These are phyloP conservation scores for Geodia barretti DNA, from an alignment of 37 sponge, comb jelly and placozoan genomes.

Conservation along the genomic window DNA sequence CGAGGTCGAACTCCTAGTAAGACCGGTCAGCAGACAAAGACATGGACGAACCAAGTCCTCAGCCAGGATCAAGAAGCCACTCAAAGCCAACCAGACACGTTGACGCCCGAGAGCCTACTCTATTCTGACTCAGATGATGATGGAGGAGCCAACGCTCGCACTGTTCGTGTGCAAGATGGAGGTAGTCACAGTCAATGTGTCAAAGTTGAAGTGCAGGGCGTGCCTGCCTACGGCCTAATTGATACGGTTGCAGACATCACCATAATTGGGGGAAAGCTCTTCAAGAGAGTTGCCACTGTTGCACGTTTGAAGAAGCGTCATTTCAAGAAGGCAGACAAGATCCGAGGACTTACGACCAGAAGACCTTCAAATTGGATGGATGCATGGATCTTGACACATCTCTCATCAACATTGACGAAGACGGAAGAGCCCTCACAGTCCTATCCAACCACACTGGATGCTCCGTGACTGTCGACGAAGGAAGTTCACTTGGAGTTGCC, in stretches of 20 bases:
- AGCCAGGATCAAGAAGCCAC: no score
- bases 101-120: no score
- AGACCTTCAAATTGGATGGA: slow-evolving; percentile 42
- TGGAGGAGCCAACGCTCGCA: no score
- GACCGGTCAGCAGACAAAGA: no score
- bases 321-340: slow-evolving; percentile 26
- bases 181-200: slow-evolving; percentile 40
- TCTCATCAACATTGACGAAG: neutral
- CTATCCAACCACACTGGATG: slow-evolving; percentile 12
- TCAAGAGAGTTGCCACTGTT: slow-evolving; percentile 15
- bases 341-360: slow-evolving; percentile 22
- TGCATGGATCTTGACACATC: slow-evolving; percentile 21
- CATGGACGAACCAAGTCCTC: no score
- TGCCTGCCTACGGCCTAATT: slow-evolving; percentile 22
- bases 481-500: no score
- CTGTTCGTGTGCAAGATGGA: no score
- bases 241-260: slow-evolving; percentile 36
- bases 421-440: slow-evolving; percentile 5
- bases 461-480: neutral
- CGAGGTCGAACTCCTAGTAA: no score
- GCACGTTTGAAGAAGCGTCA: slow-evolving; percentile 16
- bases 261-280: slow-evolving; percentile 35
- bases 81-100: no score
- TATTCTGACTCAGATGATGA: no score
- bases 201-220: slow-evolving; percentile 32